A percentile compares a stretch with the other conserved stretches of the same genome.
These are phyloP conservation scores for Urechis unicinctus DNA, from an alignment of 2,888 invertebrate genomes.

Conservation along the genomic window DNA sequence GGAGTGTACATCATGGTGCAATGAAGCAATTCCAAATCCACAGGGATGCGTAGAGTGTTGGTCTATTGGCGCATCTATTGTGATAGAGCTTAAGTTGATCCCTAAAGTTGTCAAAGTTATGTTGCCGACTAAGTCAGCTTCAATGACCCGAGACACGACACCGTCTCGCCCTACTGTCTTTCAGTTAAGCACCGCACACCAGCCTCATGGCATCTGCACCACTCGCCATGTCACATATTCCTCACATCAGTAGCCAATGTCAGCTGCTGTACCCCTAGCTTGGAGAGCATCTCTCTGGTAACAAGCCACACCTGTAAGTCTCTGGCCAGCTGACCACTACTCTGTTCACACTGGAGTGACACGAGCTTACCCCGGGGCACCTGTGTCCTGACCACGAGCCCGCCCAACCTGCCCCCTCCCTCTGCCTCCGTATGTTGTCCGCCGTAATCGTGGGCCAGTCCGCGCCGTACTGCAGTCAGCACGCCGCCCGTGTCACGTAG, in stretches of 20 bases:
- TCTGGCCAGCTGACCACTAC: slow-evolving; percentile 2
- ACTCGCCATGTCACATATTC: slow-evolving; percentile 1
- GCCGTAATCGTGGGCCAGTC: neutral
- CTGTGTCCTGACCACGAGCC: neutral
- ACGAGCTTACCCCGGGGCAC: neutral
- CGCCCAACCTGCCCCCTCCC: neutral
- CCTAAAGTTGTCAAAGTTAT: no score
- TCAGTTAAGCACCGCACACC: no score
- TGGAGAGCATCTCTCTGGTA: neutral
- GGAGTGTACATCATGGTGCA: no score
- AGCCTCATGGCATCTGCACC: no score
- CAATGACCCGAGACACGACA: no score
- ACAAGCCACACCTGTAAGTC: neutral
- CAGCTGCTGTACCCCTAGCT: slow-evolving; percentile 1
- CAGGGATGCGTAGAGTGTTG: no score
- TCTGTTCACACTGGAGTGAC: slow-evolving; percentile 4
- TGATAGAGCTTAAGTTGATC: no score
- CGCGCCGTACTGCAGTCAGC: neutral
- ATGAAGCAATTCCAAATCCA: no score
- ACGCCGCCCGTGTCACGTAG: neutral
- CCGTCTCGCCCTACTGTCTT: no score
- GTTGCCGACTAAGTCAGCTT: no score
- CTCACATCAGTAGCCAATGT: neutral
- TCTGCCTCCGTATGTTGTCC: neutral
- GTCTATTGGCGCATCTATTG: no score